Evolutionary conservation across 2,888 invertebrate genomes (phyloP), one percentile per base, ranked within the genome.

Genomic region (Ariolimax columbianus): DNA sequence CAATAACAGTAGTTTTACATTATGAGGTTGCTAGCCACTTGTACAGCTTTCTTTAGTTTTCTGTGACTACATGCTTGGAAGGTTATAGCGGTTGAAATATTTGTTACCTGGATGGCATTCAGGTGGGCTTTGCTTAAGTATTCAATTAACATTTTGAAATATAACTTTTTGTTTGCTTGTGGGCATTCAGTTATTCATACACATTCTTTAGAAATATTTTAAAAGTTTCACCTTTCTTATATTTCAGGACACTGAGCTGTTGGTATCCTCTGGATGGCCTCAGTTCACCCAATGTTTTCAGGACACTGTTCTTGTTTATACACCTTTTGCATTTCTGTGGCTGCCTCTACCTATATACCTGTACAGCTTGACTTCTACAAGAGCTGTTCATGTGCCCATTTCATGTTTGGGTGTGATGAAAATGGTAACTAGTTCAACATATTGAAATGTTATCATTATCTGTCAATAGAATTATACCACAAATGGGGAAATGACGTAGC

Each of bases 241-340:
- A 40, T 72, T 72, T 72, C 85, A 87, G 87, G 85, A 87, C 70
- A 77, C 87, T 38, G 81, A 79, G 0, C 81, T 83, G 26, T 66
- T 85, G 63, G 11, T 83, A 33, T 38, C 40, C 0, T 72, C 80
- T 11, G 47, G 70, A 38, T 87, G 85, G 85, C 87, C 87, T 4
- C 85, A 55, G 30, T 80, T 87, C 38, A 85, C 87, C 6, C 36
- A 66, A 77, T 87, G 87, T 70, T 87, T 87, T 55, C 77, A 83
- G 40, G 43, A 85, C 78, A 87, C 87, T 0, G 81, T 83, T 11
- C 70, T 87, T 36, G 30, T 85, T 19, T 87, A 85, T 68, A 33
- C 63, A 9, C 85, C 87, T 23, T 87, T 85, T 80, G 43, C 55
- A 3, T 81, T 55, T 40, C 38, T 87, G 36, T 87, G 85, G 85